Evolutionary conservation across 1,140 invertebrate species (phyloP), one percentile per base, ranked within the genome.

Genomic region (Delia radicum): DNA sequence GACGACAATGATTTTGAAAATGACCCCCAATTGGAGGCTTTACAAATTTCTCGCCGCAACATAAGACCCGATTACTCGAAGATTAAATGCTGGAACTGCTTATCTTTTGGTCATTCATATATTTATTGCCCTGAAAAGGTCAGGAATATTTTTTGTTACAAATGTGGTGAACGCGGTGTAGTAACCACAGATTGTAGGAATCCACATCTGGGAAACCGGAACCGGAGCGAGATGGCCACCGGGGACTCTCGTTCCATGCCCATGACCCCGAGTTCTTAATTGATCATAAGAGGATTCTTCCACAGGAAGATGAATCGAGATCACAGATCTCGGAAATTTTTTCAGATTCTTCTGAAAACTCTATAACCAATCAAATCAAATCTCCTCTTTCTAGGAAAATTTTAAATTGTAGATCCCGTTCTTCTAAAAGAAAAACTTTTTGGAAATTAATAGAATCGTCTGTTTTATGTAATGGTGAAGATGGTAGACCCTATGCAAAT

Each of bases 171-270:
- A 15, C 46, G 46, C 15, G 46, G 46, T 7, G 46, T 48, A 7
- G 46, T 15, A 5, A 48, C 18, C 5, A 5, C 46, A 7, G 15
- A 48, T n/a, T 48, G 46, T 15, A 48, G 13, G 12, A 62, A 62
- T 62, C 5, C 5, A 3, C 55, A 62, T 12, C 18, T 2, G 55
- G 55, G 55, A 62, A 62, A 62, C 18, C 55, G 18, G 5, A 62
- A 62, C 18, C 55, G 55, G 55, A 62, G 55, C 55, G 55, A 62
- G 55, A 62, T 62, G 55, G 55, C 55, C 55, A 62, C 55, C 55
- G 55, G 55, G 55, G 55, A 62, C 42, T 5, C 42, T 46, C 42
- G 42, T 46, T 46, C 42, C 13, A 8, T 46, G 42, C 7, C 42
- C 15, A 3, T 7, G 15, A 3, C 46, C 46, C 46, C 46, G 46